Base-by-base conservation (phyloP, 2,888 invertebrate species). In the Drosophila meridionalis region DNA sequence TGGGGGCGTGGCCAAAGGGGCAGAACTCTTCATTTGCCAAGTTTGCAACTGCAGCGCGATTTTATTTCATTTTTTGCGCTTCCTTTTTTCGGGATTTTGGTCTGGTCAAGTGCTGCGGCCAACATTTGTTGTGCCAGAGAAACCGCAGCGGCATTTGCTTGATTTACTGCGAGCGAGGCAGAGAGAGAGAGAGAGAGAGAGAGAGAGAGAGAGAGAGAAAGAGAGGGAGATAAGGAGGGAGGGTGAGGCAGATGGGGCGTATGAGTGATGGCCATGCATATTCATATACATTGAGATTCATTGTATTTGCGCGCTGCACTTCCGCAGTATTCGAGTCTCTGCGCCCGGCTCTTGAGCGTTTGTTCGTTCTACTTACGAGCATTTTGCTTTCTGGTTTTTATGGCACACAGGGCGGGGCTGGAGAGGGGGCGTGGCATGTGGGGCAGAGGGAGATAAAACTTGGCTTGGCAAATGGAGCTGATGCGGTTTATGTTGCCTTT, bases 201-300 rank as follows among this genome's bases (percentile, higher is more conserved):
- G 28, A 20, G 30, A n/a, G 26, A n/a, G 34, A 3, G 47, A 9
- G 36, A 26, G 76, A 59, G 52, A 32, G 28, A 40, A 47, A 32
- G 12, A 26, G 12, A 47, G 26, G 1, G 36, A 20, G 30, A 26
- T 12, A 12, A 14, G 2, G 48, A 9, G 38, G 20, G 6, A 11
- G 30, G 28, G n/a, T 38, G 47, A 6, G n/a, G 36, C 8, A 20
- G 38, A 7, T 53, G 73, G 69, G 85, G 82, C 89, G 89, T 89
- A 89, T 86, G 85, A 89, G 89, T 85, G 88, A 87, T 87, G 88
- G 73, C 64, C 83, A 89, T 87, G 87, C 86, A 87, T 87, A 89
- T 87, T 87, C 86, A 87, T 87, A 81, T 69, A 86, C 89, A 88
- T 83, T 84, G 87, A 83, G 87, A 86, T 84, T 85, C 88, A 88